phyloP scores from a whole-genome alignment of 2,113 vertebrate genomes.

The Dendropsophus ebraccatus region DNA sequence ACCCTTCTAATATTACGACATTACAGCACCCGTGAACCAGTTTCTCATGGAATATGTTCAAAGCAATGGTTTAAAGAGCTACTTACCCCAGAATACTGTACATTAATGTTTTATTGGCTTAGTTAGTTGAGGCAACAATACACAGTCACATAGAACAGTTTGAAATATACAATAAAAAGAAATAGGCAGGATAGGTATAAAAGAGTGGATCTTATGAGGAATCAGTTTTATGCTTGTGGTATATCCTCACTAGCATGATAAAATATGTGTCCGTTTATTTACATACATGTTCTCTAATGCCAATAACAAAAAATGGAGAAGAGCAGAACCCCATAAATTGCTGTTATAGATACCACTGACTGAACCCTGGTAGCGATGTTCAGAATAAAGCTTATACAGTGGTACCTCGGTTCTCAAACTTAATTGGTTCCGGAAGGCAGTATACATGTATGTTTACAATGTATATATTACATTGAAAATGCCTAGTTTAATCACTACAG shows the following conservation, averaged over 20 bases:
- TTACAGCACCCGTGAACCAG: constrained; percentile 41
- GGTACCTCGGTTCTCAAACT: too few species aligned
- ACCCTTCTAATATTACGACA: constrained; percentile 35
- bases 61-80: constrained; percentile 36
- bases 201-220: not conserved
- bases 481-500: too few species aligned
- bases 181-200: not conserved
- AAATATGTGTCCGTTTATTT: not conserved
- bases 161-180: not conserved
- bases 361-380: not conserved
- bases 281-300: not conserved
- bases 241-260: not conserved
- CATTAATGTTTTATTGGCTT: not conserved
- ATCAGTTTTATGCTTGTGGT: not conserved
- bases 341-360: not conserved
- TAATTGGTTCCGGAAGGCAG: too few species aligned
- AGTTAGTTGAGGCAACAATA: not conserved
- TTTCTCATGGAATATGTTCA: constrained; percentile 25
- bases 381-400: too few species aligned
- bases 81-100: not conserved
- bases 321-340: not conserved
- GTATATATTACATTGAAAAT: too few species aligned
- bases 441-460: too few species aligned
- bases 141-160: not conserved
- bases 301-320: not conserved